Conservation (phyloP, 1,140 invertebrate genomes). For the Liolophura sinensis region DNA sequence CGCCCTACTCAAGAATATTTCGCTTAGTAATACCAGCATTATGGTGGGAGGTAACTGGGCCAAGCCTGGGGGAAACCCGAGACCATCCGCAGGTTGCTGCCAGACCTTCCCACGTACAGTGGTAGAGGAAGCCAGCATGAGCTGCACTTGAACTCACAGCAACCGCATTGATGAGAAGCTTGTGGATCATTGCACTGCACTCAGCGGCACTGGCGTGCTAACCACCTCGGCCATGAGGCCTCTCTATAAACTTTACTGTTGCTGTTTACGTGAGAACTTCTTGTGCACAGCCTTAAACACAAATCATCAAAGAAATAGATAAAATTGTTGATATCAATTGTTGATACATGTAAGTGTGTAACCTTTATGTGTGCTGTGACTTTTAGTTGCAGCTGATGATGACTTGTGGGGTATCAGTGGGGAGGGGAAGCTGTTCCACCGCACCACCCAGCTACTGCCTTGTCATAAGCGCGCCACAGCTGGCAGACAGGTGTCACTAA, state of each 20-base stretch:
- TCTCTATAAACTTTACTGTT: neutral
- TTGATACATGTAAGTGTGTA: neutral
- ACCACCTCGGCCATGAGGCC: too few relatives aligned
- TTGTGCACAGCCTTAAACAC: neutral
- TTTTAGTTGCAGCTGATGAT: constrained; percentile 41
- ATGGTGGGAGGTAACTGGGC: too few relatives aligned
- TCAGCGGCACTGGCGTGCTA: too few relatives aligned
- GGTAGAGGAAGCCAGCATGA: too few relatives aligned
- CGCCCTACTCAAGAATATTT: neutral
- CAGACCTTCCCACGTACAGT: too few relatives aligned
- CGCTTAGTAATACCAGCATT: neutral
- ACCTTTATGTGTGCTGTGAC: constrained; percentile 6
- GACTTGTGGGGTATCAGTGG: constrained; percentile 47
- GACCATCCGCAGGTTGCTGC: too few relatives aligned
- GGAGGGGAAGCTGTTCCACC: constrained; percentile 40
- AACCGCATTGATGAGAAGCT: too few relatives aligned
- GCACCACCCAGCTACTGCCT: constrained; percentile 31
- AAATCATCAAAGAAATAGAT: neutral
- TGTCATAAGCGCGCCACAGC: constrained; percentile 2
- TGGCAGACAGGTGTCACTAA: neutral
- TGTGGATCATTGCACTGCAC: too few relatives aligned
- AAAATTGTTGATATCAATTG: neutral
- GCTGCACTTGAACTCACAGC: too few relatives aligned
- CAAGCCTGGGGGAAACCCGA: too few relatives aligned
- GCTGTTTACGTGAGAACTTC: neutral